Evolutionary conservation across 2,888 invertebrate genomes (phyloP), one percentile per base, ranked within the genome.

Genomic region (Cephus nigrinus): DNA sequence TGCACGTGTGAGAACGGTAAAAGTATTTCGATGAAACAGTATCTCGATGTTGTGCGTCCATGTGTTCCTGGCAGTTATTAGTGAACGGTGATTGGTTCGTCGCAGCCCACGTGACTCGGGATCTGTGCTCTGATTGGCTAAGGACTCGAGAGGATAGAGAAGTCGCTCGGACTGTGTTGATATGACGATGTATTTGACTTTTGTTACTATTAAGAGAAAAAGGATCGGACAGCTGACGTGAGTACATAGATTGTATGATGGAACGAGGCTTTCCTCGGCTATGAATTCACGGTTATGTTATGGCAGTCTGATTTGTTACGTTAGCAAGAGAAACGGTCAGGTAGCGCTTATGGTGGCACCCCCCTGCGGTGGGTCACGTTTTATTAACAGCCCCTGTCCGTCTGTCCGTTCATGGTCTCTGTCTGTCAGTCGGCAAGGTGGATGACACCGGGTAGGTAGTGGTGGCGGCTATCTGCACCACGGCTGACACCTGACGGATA

Each of bases 401-500:
- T 71, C 71, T 11, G 15, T 71, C 31, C 31, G 32, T 71, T 71
- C 71, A 33, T 30, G 71, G 31, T 34, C 32, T 35, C 75, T 11
- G 69, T 79, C 71, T 35, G 74, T 79, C 71, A 69, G 77, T 74
- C 71, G 55, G 79, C 74, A 77, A 77, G 77, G 79, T 71, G 79
- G 74, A 79, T 79, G 77, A 79, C 79, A 74, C 40, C 68, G 31
- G 79, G 79, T 79, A 69, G 35, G 75, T 69, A 75, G 74, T 75
- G 68, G 78, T 36, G 76, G 68, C 68, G 30, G 86, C 86, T 90
- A 89, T 90, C 89, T 89, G 84, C 87, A 86, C 84, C 86, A 81
- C 84, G 84, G 85, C 89, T 87, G 90, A 91, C 91, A 88, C 85
- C 88, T 91, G 91, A 91, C 90, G 90, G 89, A 91, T 91, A 88